phyloP scores from a whole-genome alignment of 2,888 invertebrate species.

The Tenthredo amoena region DNA sequence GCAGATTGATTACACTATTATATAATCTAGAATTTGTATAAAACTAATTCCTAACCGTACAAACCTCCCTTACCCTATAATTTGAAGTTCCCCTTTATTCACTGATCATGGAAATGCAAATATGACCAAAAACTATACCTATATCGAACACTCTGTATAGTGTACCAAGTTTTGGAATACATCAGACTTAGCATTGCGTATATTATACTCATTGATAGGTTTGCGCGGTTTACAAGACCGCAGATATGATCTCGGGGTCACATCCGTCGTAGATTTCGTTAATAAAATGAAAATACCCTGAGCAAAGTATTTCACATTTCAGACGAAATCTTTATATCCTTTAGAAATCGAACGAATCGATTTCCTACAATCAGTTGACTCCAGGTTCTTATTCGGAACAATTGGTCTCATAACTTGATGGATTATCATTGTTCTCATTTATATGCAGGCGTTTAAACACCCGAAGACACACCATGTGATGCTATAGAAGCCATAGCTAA shows the following conservation, averaged over 20 bases:
- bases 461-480: constrained; percentile 23
- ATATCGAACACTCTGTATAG: constrained; percentile 1
- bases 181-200: constrained; percentile 50
- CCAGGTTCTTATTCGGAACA: background rate
- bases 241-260: constrained; percentile 17
- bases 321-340: background rate
- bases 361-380: background rate
- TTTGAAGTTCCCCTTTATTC: background rate
- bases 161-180: constrained; percentile 40
- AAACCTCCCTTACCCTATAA: constrained; percentile 8
- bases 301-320: constrained; percentile 42
- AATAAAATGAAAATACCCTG: constrained; percentile 19
- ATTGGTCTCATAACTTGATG: background rate
- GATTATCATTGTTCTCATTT: constrained; percentile 4
- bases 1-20: constrained; percentile 40
- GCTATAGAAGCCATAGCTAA: background rate
- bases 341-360: background rate
- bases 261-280: background rate
- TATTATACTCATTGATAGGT: constrained; percentile 39
- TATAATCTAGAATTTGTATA: constrained; percentile 49
- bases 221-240: background rate
- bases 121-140: constrained; percentile 34
- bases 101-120: constrained; percentile 33
- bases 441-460: background rate
- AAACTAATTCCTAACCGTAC: constrained; percentile 46